phyloP scores from a whole-genome alignment of 2,113 vertebrate species.

The rabbit (Oryctolagus cuniculus) region mOryCun1.1 NC_091435.1:91280001-91280500 shows the following conservation, averaged over 20 bases:
- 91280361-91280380: background rate
- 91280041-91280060: background rate
- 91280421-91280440: background rate
- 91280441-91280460: background rate
- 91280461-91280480: background rate
- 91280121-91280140: background rate
- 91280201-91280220: background rate
- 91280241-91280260: background rate
- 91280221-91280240: background rate
- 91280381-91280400: background rate
- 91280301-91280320: background rate
- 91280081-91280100: background rate
- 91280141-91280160: background rate
- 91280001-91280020: background rate
- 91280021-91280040: background rate
- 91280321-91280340: background rate
- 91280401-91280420: background rate
- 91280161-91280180: background rate
- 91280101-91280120: background rate
- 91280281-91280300: background rate
- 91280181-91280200: background rate
- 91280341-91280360: background rate
- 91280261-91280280: background rate
- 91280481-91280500: background rate
- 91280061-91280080: background rate